Percentiles rank a stretch among this genome's conserved stretches.
phyloP scores from a whole-genome alignment of 2,888 invertebrate genomes.

The Deroplatys truncata region DNA sequence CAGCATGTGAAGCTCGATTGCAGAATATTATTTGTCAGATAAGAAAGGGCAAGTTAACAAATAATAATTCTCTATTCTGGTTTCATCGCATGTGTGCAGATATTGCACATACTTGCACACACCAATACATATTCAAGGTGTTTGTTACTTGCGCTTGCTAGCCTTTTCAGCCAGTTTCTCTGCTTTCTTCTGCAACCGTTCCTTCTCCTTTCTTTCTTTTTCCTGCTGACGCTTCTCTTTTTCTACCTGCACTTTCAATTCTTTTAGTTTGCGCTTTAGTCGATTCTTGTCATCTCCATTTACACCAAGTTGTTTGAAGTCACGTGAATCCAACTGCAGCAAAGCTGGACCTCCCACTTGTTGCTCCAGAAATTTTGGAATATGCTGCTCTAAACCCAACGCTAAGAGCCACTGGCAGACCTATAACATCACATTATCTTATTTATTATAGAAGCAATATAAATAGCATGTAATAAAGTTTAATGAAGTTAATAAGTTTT shows the following conservation, averaged over 20 bases:
- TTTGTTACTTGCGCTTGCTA: slow-evolving; percentile 25
- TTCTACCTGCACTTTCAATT: slow-evolving; percentile 69
- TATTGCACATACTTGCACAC: background rate
- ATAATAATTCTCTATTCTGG: background rate
- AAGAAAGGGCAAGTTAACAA: background rate
- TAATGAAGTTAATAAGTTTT: background rate
- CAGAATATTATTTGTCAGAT: background rate
- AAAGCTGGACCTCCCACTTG: slow-evolving; percentile 85
- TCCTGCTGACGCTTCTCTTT: slow-evolving; percentile 72
- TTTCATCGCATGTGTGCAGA: background rate
- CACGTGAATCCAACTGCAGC: slow-evolving; percentile 82
- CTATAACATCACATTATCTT: slow-evolving; percentile 44
- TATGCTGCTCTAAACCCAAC: slow-evolving; percentile 76
- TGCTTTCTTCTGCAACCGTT: slow-evolving; percentile 81
- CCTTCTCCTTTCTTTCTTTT: slow-evolving; percentile 76
- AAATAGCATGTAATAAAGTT: background rate
- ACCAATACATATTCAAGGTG: background rate
- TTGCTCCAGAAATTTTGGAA: slow-evolving; percentile 81
- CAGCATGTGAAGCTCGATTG: background rate
- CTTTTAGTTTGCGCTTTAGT: slow-evolving; percentile 81
- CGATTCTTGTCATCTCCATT: slow-evolving; percentile 75
- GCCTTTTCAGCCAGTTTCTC: slow-evolving; percentile 68
- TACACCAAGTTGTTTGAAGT: slow-evolving; percentile 83
- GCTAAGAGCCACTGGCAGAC: slow-evolving; percentile 91
- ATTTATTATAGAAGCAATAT: slow-evolving; percentile 28